Conservation (phyloP, 2,797 vertebrate genomes). For the Acrocephalus scirpaceus region DNA sequence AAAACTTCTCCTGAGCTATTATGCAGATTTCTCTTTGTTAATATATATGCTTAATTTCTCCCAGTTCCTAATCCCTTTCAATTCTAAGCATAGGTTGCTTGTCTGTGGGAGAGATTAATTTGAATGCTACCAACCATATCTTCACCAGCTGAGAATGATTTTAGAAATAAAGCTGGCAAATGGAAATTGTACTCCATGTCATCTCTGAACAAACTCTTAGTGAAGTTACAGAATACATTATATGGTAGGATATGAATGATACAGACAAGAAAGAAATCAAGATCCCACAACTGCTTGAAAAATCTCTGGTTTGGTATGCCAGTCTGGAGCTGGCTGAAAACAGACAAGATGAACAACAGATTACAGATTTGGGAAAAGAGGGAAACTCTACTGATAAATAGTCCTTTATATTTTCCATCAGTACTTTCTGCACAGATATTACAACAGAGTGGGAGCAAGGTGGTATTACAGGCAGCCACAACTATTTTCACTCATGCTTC, state of each 20-base stretch:
- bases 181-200: background rate
- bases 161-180: background rate
- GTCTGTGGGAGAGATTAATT: background rate
- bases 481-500: background rate
- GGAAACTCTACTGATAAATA: background rate
- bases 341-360: background rate
- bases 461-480: background rate
- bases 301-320: background rate
- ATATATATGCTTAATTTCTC: background rate
- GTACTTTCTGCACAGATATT: background rate
- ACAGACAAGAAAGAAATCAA: background rate
- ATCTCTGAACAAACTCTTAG: background rate
- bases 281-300: background rate
- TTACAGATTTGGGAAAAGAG: background rate
- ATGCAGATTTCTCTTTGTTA: background rate
- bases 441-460: background rate
- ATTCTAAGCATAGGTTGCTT: background rate
- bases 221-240: background rate
- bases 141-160: background rate
- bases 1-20: background rate
- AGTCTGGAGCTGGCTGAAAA: background rate
- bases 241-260: background rate
- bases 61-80: background rate
- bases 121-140: background rate
- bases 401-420: background rate